Evolutionary conservation across 2,888 invertebrate genomes (phyloP).

Genomic region (Chrysolina haemoptera): DNA sequence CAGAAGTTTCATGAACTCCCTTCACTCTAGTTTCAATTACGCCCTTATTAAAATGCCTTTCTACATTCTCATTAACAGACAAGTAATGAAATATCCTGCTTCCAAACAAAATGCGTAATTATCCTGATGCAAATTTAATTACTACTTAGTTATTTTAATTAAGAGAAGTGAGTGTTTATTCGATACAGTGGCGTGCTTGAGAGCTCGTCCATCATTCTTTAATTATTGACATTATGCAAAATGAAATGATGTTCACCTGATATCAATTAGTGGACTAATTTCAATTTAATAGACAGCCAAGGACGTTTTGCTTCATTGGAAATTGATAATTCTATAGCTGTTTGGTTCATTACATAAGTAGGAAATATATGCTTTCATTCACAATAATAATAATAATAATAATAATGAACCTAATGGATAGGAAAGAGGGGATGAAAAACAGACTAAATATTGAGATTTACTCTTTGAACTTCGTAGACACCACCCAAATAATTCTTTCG

Average conservation of each 20-base stretch:
- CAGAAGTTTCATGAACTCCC: neutral
- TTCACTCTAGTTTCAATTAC: slow-evolving; percentile 37
- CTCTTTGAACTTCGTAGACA: too few species aligned
- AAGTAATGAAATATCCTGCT: slow-evolving; percentile 45
- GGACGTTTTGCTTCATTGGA: neutral
- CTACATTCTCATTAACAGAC: slow-evolving; percentile 42
- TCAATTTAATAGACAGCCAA: neutral
- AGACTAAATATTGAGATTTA: too few species aligned
- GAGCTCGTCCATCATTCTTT: neutral
- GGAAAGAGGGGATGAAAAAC: too few species aligned
- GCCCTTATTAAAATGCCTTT: slow-evolving; percentile 40
- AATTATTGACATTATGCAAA: neutral
- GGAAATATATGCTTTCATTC: too few species aligned
- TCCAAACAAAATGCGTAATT: slow-evolving; percentile 52
- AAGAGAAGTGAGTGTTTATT: slow-evolving; percentile 37
- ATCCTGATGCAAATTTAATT: slow-evolving; percentile 54
- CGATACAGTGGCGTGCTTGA: slow-evolving; percentile 13
- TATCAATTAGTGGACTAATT: neutral
- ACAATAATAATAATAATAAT: too few species aligned
- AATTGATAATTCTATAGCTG: neutral
- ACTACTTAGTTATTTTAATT: slow-evolving; percentile 55
- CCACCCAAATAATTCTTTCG: too few species aligned
- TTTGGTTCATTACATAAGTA: too few species aligned
- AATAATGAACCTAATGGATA: too few species aligned
- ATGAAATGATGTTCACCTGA: slow-evolving; percentile 10